Percentiles rank a stretch among this genome's conserved stretches.
Conservation (phyloP, 2,888 invertebrate genomes). For the Agrochola litura region DNA sequence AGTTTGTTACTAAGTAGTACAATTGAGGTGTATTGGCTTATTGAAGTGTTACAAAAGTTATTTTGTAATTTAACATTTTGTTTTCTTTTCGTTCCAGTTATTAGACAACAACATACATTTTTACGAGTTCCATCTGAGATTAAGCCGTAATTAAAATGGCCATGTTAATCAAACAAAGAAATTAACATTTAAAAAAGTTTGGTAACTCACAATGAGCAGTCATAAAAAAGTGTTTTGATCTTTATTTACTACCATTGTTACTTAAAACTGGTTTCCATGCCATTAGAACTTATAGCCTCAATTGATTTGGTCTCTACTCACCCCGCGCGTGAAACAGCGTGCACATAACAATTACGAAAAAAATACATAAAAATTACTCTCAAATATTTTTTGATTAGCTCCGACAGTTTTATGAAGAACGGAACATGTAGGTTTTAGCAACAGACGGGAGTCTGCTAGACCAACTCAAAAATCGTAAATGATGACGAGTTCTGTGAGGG, state of each 20-base stretch:
- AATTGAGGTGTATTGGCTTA: not conserved
- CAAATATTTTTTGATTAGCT: not conserved
- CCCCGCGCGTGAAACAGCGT: not conserved
- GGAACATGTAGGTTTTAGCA: conserved; percentile 16
- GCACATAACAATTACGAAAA: not conserved
- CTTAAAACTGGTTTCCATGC: too few relatives aligned
- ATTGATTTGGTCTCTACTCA: too few relatives aligned
- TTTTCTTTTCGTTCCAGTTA: not conserved
- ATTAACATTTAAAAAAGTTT: too few relatives aligned
- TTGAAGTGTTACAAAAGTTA: not conserved
- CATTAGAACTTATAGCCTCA: too few relatives aligned
- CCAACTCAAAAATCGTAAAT: conserved; percentile 74
- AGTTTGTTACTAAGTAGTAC: not conserved
- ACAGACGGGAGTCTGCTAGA: conserved; percentile 58
- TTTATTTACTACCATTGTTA: too few relatives aligned
- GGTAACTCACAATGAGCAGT: too few relatives aligned
- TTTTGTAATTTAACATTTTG: not conserved
- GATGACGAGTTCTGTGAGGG: conserved; percentile 59
- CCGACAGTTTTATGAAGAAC: conserved; percentile 27
- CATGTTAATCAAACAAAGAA: not conserved
- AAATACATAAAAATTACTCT: too few relatives aligned
- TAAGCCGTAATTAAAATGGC: not conserved
- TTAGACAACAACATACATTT: not conserved
- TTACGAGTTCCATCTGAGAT: not conserved
- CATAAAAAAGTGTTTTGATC: too few relatives aligned